Base-by-base conservation (phyloP, 2,888 invertebrate species). In the Pilophorus perplexus region DNA sequence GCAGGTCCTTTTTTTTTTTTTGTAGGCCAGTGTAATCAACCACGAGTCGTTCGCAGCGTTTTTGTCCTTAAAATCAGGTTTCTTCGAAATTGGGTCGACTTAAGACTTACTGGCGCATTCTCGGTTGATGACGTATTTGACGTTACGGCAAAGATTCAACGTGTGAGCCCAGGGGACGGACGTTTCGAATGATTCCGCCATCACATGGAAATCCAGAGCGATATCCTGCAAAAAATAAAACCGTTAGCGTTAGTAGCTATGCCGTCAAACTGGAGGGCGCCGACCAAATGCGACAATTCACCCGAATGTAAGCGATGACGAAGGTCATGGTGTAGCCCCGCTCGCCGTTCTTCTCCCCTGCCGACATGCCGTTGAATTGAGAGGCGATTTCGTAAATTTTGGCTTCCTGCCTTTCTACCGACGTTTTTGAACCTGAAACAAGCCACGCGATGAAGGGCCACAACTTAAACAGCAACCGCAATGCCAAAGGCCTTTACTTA, bases 121-220 rank as follows among this genome's bases (percentile, higher is more conserved):
- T 46, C 79, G 77, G 0, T 81, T 77, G 2, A 98, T 81, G 54
- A 91, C 81, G 64, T 85, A 83, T 77, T 97, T 98, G 3, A 97
- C 96, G 80, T 94, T 94, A 62, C 84, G 81, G 76, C 96, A 96
- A 37, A 99, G 80, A 14, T 85, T 79, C 25, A 87, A 78, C 10
- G 93, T 86, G 62, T 90, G 85, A 78, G 94, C 93, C 98, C 98
- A 99, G 1, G 98, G 90, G 1, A 96, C 96, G 0, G 98, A 98
- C 0, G 99, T 99, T 80, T 99, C 98, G 80, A 99, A 99, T 0
- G 97, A 97, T 78, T 99, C 98, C 0, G 95, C 90, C 1, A 97
- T 87, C 16, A 96, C 84, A 71, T 86, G 84, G 77, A 88, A 91
- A 64, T 93, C 89, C 71, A 98, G 81, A 0, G 88, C 97, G 55